A percentile compares a stretch with the other conserved stretches of the same genome.
phyloP scores from a whole-genome alignment of 2,797 vertebrate genomes.

The Hypotaenidia philippensis region DNA sequence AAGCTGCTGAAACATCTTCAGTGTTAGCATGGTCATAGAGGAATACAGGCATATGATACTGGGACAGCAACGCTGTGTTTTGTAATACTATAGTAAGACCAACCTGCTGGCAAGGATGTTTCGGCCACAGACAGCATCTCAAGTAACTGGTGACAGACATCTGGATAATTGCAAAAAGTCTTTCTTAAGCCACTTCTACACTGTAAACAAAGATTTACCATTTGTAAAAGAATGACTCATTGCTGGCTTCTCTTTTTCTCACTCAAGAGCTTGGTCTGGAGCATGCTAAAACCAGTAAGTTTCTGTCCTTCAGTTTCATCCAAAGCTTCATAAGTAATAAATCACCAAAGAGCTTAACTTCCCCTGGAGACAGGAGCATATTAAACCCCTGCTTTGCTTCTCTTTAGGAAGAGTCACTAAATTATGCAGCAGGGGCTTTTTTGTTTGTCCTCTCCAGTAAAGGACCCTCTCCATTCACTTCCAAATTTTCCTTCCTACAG shows the following conservation, averaged over 20 bases:
- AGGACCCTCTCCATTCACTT: not conserved
- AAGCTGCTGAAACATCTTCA: not conserved
- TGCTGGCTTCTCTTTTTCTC: not conserved
- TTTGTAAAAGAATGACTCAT: not conserved
- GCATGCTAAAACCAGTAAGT: not conserved
- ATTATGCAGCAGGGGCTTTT: not conserved
- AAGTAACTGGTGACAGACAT: not conserved
- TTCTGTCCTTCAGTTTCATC: conserved; percentile 9
- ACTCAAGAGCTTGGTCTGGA: not conserved
- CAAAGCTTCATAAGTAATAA: not conserved
- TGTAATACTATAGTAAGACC: not conserved
- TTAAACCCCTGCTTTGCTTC: not conserved
- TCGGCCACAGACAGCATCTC: not conserved
- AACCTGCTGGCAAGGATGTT: not conserved
- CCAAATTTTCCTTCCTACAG: not conserved
- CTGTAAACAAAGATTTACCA: not conserved
- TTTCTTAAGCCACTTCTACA: not conserved
- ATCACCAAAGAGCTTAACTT: not conserved
- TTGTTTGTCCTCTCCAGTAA: not conserved
- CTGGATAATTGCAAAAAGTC: not conserved
- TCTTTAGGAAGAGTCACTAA: not conserved
- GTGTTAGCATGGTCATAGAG: accelerated
- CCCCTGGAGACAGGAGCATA: not conserved
- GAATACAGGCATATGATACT: not conserved
- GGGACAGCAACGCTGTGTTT: not conserved